Percentiles rank a stretch among this genome's conserved stretches.
phyloP scores from a whole-genome alignment of 2,113 vertebrate genomes.

The Eulacestoma nigropectus region DNA sequence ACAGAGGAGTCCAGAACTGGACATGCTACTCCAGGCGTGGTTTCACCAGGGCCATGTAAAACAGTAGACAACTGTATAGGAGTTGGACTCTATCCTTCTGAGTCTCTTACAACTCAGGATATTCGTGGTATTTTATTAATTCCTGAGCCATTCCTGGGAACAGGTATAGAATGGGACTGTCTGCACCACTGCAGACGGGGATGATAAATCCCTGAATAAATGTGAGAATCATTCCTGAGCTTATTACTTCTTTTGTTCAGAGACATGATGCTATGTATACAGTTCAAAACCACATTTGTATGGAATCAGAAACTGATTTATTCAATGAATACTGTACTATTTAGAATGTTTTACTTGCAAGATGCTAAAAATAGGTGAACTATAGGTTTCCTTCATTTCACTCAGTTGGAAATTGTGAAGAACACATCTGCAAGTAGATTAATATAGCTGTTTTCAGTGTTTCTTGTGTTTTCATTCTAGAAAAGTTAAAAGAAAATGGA shows the following conservation, averaged over 20 bases:
- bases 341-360: not conserved
- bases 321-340: not conserved
- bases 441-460: not conserved
- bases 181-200: not conserved
- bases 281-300: not conserved
- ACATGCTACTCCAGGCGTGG: not conserved
- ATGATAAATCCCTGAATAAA: not conserved
- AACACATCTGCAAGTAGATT: not conserved
- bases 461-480: not conserved
- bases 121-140: not conserved
- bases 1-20: not conserved
- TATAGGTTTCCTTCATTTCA: not conserved
- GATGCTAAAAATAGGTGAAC: not conserved
- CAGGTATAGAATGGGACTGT: not conserved
- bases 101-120: not conserved
- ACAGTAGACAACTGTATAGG: not conserved
- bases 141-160: not conserved
- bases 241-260: not conserved
- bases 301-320: not conserved
- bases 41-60: not conserved
- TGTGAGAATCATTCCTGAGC: not conserved
- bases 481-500: not conserved
- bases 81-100: not conserved
- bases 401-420: not conserved
- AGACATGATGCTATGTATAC: fast-evolving